A percentile compares a stretch with the other conserved stretches of the same genome.
Conservation (phyloP, 2,113 vertebrate species). For the Bos taurus region ARS-UCD2.0 NC_037339.1:84088001-84088500, state of each 20-base stretch:
- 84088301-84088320: not conserved
- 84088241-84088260: not conserved
- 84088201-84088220: no score
- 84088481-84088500: conserved; percentile 30
- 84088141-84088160: not conserved
- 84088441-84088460: not conserved
- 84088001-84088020: rapidly evolving
- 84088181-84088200: not conserved
- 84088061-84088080: no score
- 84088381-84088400: not conserved
- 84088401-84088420: not conserved
- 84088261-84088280: no score
- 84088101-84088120: no score
- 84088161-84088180: not conserved
- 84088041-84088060: no score
- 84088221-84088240: not conserved
- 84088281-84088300: no score
- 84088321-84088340: not conserved
- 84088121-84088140: not conserved
- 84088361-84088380: rapidly evolving
- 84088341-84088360: not conserved
- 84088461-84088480: not conserved
- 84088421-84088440: rapidly evolving
- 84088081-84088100: no score
- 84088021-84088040: not conserved